Percentiles rank a stretch among this genome's conserved stretches.
phyloP scores from a whole-genome alignment of 2,113 vertebrate species.

The Cervus canadensis region DNA sequence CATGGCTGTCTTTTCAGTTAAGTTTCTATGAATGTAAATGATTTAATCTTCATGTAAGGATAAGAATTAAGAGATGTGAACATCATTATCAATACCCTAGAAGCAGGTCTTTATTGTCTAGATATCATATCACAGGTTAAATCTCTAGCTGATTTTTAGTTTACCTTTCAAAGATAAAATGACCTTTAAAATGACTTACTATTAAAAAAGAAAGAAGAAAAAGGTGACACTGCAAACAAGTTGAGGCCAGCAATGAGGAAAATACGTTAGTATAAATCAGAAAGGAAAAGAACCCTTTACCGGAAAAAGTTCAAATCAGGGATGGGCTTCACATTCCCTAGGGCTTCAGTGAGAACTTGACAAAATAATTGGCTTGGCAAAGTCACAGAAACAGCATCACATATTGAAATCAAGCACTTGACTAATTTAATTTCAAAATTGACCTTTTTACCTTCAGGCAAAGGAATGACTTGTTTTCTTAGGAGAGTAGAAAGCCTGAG shows the following conservation, averaged over 20 bases:
- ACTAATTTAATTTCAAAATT: conserved; percentile 34
- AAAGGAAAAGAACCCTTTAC: background rate
- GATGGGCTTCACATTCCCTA: background rate
- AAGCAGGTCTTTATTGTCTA: background rate
- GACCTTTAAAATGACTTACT: conserved; percentile 13
- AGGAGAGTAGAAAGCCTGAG: background rate
- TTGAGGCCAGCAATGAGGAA: background rate
- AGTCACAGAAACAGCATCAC: background rate
- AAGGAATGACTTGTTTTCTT: background rate
- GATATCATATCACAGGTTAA: background rate
- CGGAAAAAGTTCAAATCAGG: background rate
- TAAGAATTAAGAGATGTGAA: background rate
- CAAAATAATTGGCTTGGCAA: conserved; percentile 22
- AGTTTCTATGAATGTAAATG: background rate
- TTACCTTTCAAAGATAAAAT: conserved; percentile 19
- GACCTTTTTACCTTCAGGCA: background rate
- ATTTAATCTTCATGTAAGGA: background rate
- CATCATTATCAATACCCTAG: background rate
- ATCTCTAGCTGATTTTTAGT: background rate
- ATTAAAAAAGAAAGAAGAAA: background rate
- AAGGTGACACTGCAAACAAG: background rate
- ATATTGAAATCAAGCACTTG: conserved; percentile 27
- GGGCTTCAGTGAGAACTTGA: background rate
- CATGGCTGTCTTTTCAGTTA: background rate
- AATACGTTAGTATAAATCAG: background rate